A percentile compares a stretch with the other conserved stretches of the same genome.
These are phyloP conservation scores for Pantherophis alleghaniensis DNA, from an alignment of 2,797 vertebrate genomes.

Conservation along the genomic window DNA sequence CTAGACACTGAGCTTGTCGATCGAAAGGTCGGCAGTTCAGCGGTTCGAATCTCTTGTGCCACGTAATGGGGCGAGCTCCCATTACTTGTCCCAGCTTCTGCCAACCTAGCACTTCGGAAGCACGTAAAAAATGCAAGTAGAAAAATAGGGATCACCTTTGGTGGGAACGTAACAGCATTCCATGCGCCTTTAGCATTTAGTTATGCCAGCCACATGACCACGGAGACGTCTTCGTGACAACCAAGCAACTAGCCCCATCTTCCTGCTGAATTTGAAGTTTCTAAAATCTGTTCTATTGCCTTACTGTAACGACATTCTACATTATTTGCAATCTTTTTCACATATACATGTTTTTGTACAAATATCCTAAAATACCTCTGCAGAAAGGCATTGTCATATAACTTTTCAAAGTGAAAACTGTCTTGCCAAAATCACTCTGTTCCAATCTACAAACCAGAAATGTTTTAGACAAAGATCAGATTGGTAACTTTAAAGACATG, in stretches of 20 bases:
- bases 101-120: no score
- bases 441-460: not conserved
- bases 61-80: no score
- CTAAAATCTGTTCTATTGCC: not conserved
- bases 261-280: not conserved
- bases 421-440: not conserved
- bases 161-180: no score
- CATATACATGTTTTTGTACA: not conserved
- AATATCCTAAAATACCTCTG: not conserved
- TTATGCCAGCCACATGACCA: no score
- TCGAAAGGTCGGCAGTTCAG: no score
- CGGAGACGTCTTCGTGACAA: not conserved
- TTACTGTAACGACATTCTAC: not conserved
- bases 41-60: no score
- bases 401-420: not conserved
- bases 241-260: not conserved
- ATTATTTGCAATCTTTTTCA: not conserved
- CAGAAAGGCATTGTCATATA: not conserved
- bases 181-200: no score
- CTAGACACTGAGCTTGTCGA: no score
- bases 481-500: not conserved
- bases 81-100: no score
- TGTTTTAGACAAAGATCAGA: not conserved
- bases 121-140: no score
- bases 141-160: no score